Conservation (phyloP, 2,888 invertebrate genomes). For the Platerodrilus igneus region DNA sequence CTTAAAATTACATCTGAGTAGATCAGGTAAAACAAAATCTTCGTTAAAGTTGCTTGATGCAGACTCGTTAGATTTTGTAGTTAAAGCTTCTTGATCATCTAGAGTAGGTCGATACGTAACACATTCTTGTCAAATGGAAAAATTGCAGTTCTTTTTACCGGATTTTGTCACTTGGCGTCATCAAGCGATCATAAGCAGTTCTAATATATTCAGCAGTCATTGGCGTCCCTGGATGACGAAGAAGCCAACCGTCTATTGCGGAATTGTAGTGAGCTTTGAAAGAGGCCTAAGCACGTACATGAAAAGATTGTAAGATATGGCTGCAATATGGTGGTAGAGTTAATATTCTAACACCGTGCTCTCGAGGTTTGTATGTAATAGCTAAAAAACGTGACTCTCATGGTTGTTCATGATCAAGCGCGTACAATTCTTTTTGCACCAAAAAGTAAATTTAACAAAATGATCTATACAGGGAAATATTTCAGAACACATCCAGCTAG, state of each 20-base stretch:
- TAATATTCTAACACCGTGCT: slow-evolving; percentile 40
- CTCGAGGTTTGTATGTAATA: slow-evolving; percentile 35
- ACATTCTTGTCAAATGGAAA: slow-evolving; percentile 13
- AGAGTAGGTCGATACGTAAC: slow-evolving; percentile 24
- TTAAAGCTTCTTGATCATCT: too few relatives aligned
- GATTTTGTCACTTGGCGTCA: slow-evolving; percentile 18
- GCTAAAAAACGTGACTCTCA: slow-evolving; percentile 35
- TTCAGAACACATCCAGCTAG: slow-evolving; percentile 21
- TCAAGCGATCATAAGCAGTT: slow-evolving; percentile 8
- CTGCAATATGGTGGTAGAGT: slow-evolving; percentile 44
- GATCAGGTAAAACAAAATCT: too few relatives aligned
- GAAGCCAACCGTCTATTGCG: slow-evolving; percentile 33
- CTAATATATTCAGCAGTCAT: slow-evolving; percentile 28
- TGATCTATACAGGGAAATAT: slow-evolving; percentile 20
- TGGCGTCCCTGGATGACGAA: slow-evolving; percentile 39
- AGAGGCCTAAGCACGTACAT: slow-evolving; percentile 40
- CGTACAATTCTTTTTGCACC: slow-evolving; percentile 31
- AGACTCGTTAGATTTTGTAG: too few relatives aligned
- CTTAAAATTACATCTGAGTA: too few relatives aligned
- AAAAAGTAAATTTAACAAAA: slow-evolving; percentile 25
- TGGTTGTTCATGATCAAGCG: slow-evolving; percentile 40
- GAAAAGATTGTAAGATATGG: slow-evolving; percentile 44
- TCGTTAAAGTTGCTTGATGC: too few relatives aligned
- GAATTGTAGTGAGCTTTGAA: slow-evolving; percentile 33
- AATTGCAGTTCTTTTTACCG: slow-evolving; percentile 17